phyloP scores from a whole-genome alignment of 2,888 invertebrate genomes.

The Leptopterna dolabrata region DNA sequence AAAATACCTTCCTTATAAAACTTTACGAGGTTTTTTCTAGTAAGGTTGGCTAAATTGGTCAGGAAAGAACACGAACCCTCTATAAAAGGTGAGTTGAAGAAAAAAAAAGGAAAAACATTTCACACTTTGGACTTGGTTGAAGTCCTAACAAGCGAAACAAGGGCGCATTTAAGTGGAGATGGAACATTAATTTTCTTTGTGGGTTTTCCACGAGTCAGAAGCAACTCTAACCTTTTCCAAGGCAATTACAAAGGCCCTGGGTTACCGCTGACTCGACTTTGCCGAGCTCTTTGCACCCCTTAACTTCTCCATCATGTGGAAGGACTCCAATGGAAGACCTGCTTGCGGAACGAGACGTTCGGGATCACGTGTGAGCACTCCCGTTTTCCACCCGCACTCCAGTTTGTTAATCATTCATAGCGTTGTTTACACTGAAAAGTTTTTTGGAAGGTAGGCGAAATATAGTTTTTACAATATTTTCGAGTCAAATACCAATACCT shows the following conservation, averaged over 20 bases:
- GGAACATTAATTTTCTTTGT: constrained; percentile 43
- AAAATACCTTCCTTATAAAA: not conserved
- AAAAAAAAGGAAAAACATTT: not conserved
- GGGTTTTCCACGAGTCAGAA: not conserved
- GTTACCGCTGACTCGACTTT: not conserved
- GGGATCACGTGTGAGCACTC: no score
- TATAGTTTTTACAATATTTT: no score
- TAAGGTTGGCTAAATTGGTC: not conserved
- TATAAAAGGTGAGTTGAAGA: not conserved
- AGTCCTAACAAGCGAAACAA: constrained; percentile 38
- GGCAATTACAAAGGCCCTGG: constrained; percentile 32
- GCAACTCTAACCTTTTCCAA: not conserved
- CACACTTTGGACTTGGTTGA: not conserved
- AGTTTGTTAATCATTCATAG: no score
- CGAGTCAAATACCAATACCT: no score
- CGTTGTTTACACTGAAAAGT: no score
- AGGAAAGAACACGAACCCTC: not conserved
- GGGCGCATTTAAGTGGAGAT: constrained; percentile 33
- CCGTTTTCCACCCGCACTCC: no score
- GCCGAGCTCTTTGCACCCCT: not conserved
- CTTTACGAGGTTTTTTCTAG: not conserved
- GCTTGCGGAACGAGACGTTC: no score
- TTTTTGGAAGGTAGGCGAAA: no score
- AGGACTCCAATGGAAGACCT: not conserved
- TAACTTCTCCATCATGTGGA: constrained; percentile 40